phyloP scores from a whole-genome alignment of 1,140 invertebrate genomes.

The Bombus superbus region DNA sequence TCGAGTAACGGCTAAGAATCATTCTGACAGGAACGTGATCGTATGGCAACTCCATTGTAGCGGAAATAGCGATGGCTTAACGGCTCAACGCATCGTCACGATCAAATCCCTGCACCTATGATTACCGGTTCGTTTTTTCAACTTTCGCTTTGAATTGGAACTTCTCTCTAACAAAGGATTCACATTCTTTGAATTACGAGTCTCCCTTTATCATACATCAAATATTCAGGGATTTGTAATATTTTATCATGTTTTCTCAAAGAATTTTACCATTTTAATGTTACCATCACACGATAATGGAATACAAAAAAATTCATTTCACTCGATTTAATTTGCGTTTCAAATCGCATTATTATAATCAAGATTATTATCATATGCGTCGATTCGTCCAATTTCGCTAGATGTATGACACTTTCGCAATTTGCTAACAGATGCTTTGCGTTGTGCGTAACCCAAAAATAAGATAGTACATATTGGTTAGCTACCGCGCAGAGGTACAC shows the following conservation, averaged over 20 bases:
- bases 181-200: background rate
- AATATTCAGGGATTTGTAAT: background rate
- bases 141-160: background rate
- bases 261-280: background rate
- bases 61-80: slow-evolving; percentile 2
- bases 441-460: slow-evolving; percentile 56
- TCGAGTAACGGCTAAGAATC: slow-evolving; percentile 17
- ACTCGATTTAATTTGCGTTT: background rate
- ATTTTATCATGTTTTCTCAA: background rate
- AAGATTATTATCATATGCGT: background rate
- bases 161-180: no score
- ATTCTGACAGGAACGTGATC: slow-evolving; percentile 37
- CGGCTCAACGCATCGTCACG: background rate
- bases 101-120: background rate
- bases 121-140: background rate
- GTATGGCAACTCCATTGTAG: slow-evolving; percentile 25
- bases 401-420: slow-evolving; percentile 40
- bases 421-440: slow-evolving; percentile 44
- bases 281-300: background rate
- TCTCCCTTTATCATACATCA: background rate
- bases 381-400: slow-evolving; percentile 2
- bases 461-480: slow-evolving; percentile 41
- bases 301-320: background rate
- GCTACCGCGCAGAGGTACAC: background rate
- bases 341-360: background rate